Conservation (phyloP, 1,140 invertebrate species). For the Rhagoletis pomonella region DNA sequence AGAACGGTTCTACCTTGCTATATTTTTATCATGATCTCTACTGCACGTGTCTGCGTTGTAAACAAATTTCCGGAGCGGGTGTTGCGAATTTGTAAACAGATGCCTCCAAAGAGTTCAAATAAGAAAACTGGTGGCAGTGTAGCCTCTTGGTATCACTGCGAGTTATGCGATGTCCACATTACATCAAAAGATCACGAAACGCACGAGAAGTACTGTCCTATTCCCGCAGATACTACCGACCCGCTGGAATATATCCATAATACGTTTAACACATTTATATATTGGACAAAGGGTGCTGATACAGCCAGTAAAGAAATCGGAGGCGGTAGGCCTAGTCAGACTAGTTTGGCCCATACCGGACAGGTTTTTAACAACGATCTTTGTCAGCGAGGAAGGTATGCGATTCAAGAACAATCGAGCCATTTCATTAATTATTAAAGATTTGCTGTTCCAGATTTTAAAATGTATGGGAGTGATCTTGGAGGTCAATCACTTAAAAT, state of each 20-base stretch:
- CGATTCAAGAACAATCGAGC: neutral
- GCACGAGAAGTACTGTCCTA: slow-evolving; percentile 62
- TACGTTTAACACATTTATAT: slow-evolving; percentile 78
- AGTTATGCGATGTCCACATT: slow-evolving; percentile 65
- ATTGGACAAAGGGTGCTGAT: slow-evolving; percentile 79
- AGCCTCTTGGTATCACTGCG: slow-evolving; percentile 67
- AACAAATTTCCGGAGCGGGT: neutral
- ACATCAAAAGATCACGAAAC: slow-evolving; percentile 64
- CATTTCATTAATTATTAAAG: slow-evolving; percentile 47
- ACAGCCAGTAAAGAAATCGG: slow-evolving; percentile 60
- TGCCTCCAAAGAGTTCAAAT: slow-evolving; percentile 71
- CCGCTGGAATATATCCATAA: slow-evolving; percentile 62
- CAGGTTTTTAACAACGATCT: slow-evolving; percentile 76
- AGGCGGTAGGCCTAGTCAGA: slow-evolving; percentile 73
- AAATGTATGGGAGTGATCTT: slow-evolving; percentile 69
- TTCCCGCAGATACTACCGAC: neutral
- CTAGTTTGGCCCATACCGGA: slow-evolving; percentile 79
- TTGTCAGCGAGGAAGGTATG: slow-evolving; percentile 76
- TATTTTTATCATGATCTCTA: too few relatives aligned
- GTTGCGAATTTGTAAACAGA: slow-evolving; percentile 16
- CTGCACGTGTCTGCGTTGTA: slow-evolving; percentile 1
- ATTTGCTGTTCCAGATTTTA: slow-evolving; percentile 74
- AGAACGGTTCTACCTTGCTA: too few relatives aligned
- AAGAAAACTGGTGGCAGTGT: slow-evolving; percentile 63
- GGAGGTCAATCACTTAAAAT: slow-evolving; percentile 35